Evolutionary conservation across 2,888 invertebrate genomes (phyloP).

Genomic region (Strigamia maritima): DNA sequence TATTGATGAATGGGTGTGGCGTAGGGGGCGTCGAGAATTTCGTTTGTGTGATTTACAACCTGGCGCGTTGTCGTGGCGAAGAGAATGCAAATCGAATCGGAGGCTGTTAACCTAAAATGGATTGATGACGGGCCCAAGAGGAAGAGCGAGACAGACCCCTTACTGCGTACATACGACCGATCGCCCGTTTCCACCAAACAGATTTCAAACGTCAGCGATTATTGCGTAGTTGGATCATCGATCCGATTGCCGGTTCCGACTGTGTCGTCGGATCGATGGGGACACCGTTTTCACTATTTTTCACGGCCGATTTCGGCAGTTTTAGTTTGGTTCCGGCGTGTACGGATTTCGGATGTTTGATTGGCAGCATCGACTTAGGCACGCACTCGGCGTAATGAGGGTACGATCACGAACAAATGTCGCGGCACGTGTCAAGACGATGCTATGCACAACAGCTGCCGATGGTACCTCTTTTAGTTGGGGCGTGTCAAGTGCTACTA

Average conservation of each 20-base stretch:
- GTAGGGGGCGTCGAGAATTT: background rate
- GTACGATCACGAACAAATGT: slow-evolving; percentile 22
- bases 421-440: slow-evolving; percentile 27
- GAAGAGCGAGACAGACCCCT: slow-evolving; percentile 32
- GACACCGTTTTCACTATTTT: background rate
- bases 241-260: slow-evolving; percentile 2
- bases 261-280: slow-evolving; percentile 5
- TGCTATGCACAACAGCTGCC: slow-evolving; percentile 28
- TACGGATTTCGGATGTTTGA: background rate
- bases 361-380: slow-evolving; percentile 20
- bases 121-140: slow-evolving; percentile 28
- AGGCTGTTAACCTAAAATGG: slow-evolving; percentile 34
- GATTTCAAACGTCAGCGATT: slow-evolving; percentile 34
- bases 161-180: background rate
- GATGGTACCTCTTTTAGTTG: slow-evolving; percentile 25
- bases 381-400: slow-evolving; percentile 21
- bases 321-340: background rate
- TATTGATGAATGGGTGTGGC: slow-evolving; percentile 32
- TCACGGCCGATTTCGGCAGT: background rate
- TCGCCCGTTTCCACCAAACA: slow-evolving; percentile 6
- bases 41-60: slow-evolving; percentile 27
- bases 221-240: slow-evolving; percentile 18
- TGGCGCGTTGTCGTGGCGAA: slow-evolving; percentile 32
- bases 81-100: slow-evolving; percentile 34
- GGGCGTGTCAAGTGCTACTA: slow-evolving; percentile 31